Percentiles rank a stretch among this genome's conserved stretches.
phyloP scores from a whole-genome alignment of 2,113 vertebrate species.

The Eubucco bourcierii region DNA sequence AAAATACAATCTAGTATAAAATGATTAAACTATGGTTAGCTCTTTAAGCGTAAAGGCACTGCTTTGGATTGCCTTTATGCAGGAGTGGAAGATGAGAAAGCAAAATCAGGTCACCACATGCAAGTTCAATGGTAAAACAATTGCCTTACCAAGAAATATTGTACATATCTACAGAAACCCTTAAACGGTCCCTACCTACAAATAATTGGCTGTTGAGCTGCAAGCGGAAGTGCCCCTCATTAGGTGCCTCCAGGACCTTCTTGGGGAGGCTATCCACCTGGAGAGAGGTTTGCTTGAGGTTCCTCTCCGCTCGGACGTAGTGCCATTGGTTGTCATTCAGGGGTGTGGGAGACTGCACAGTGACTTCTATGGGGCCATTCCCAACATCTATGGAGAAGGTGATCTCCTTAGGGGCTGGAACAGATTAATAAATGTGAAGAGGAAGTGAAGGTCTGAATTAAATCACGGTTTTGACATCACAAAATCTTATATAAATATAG shows the following conservation, averaged over 20 bases:
- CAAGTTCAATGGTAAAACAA: background rate
- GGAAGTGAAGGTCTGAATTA: background rate
- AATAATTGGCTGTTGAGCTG: slow-evolving; percentile 92
- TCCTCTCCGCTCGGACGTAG: slow-evolving; percentile 87
- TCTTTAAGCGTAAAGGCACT: background rate
- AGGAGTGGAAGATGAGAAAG: background rate
- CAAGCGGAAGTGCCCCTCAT: slow-evolving; percentile 86
- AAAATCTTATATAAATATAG: slow-evolving; percentile 30
- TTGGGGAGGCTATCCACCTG: slow-evolving; percentile 89
- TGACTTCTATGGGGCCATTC: slow-evolving; percentile 84
- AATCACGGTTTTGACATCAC: background rate
- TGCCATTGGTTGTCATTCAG: slow-evolving; percentile 98
- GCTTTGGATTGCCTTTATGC: background rate
- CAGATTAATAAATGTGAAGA: background rate
- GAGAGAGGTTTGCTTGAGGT: slow-evolving; percentile 89
- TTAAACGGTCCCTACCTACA: slow-evolving; percentile 83
- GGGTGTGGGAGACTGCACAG: slow-evolving; percentile 81
- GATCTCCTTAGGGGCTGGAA: slow-evolving; percentile 87
- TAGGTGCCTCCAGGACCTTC: slow-evolving; percentile 79
- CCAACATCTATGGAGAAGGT: slow-evolving; percentile 92
- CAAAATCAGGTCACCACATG: background rate
- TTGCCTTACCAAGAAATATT: background rate
- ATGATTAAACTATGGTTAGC: background rate
- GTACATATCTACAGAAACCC: background rate
- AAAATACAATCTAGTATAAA: background rate